phyloP scores from a whole-genome alignment of 2,797 vertebrate species.

The Enteromius viviparus region DNA sequence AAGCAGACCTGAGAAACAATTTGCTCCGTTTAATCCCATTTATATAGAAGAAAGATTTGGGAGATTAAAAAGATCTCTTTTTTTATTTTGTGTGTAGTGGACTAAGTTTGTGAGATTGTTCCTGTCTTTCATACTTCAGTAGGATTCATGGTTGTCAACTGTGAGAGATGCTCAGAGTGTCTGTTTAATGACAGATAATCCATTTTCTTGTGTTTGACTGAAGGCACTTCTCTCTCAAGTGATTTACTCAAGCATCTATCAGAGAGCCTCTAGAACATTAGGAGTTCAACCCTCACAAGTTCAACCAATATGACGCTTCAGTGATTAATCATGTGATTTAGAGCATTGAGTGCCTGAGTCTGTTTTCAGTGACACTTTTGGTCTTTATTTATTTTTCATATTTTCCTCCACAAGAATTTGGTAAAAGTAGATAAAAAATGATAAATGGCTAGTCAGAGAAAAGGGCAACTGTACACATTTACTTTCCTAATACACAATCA shows the following conservation, averaged over 20 bases:
- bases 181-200: slow-evolving; percentile 44
- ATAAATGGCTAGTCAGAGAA: not conserved
- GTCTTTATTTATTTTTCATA: not conserved
- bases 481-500: not conserved
- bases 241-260: slow-evolving; percentile 39
- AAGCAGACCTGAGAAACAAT: not conserved
- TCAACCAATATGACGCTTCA: slow-evolving; percentile 26
- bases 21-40: not conserved
- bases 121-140: slow-evolving; percentile 28
- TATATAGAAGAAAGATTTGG: not conserved
- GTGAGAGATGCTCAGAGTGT: slow-evolving; percentile 38
- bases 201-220: slow-evolving; percentile 46
- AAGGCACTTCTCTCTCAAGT: slow-evolving; percentile 45
- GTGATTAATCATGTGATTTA: slow-evolving; percentile 26
- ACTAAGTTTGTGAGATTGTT: slow-evolving; percentile 8
- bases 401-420: not conserved
- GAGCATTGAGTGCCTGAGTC: slow-evolving; percentile 25
- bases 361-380: not conserved
- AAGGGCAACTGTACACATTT: not conserved
- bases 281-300: slow-evolving; percentile 13
- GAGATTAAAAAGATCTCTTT: not conserved
- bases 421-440: not conserved
- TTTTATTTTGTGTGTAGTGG: not conserved
- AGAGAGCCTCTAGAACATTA: slow-evolving; percentile 16
- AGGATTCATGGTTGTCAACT: slow-evolving; percentile 46